These are phyloP conservation scores for Empis livida DNA, from an alignment of 2,888 invertebrate genomes.

Conservation along the genomic window DNA sequence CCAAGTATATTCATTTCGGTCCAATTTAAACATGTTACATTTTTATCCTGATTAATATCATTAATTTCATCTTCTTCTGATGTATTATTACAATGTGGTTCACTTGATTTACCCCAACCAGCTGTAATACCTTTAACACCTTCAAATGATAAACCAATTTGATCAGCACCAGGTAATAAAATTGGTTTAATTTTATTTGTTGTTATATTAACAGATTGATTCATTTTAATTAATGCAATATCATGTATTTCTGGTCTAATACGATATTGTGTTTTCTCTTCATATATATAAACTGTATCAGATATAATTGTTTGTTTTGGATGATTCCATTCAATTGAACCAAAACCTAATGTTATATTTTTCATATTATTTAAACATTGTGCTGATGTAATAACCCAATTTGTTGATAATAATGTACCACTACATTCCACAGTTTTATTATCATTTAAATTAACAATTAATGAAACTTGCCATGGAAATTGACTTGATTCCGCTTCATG, in stretches of 20 bases:
- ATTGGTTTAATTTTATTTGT: constrained; percentile 1
- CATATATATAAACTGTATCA: neutral
- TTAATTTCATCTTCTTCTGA: neutral
- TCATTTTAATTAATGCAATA: constrained; percentile 2
- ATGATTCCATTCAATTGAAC: constrained; percentile 2
- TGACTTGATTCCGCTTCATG: constrained; percentile 1
- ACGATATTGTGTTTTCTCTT: neutral
- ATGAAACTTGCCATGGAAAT: constrained; percentile 8
- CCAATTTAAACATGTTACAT: constrained; percentile 1
- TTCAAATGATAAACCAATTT: constrained; percentile 5
- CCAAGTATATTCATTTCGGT: constrained; percentile 3
- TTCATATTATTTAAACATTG: constrained; percentile 1
- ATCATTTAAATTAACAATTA: neutral
- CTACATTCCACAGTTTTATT: neutral
- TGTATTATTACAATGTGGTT: neutral
- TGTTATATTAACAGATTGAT: neutral
- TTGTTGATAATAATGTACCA: constrained; percentile 3
- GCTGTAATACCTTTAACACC: constrained; percentile 4
- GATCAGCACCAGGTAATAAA: constrained; percentile 3
- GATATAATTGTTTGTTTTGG: neutral
- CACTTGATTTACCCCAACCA: constrained; percentile 5
- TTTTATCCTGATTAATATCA: neutral
- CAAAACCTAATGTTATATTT: constrained; percentile 3
- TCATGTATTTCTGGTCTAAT: neutral
- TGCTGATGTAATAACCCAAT: constrained; percentile 7